A percentile compares a stretch with the other conserved stretches of the same genome.
Conservation (phyloP, 2,113 vertebrate species). For the Cnemophilus loriae region DNA sequence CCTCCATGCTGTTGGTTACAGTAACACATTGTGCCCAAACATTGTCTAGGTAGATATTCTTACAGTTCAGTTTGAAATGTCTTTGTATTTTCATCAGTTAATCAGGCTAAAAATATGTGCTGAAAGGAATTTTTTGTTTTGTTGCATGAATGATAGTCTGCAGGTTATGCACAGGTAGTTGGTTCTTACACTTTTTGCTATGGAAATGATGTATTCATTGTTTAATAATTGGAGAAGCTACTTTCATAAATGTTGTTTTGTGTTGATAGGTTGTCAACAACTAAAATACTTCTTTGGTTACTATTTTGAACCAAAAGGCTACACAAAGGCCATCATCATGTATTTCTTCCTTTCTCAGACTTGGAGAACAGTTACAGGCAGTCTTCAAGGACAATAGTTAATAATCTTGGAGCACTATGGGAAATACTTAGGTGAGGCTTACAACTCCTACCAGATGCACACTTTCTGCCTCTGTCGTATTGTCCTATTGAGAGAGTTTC, state of each 20-base stretch:
- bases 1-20: background rate
- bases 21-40: background rate
- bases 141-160: background rate
- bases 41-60: background rate
- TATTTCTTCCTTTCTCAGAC: conserved; percentile 22
- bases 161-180: background rate
- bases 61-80: background rate
- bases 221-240: background rate
- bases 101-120: background rate
- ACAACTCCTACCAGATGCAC: background rate
- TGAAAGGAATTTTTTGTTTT: background rate
- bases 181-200: background rate
- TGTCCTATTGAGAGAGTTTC: background rate
- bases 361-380: background rate
- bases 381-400: background rate
- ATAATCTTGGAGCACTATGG: background rate
- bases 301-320: background rate
- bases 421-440: background rate
- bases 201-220: background rate
- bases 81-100: background rate
- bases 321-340: background rate
- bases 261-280: background rate
- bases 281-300: background rate
- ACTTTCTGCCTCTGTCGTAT: background rate
- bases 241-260: background rate